Evolutionary conservation across 2,113 vertebrate species (phyloP).

Genomic region (Boulengeromyrus knoepffleri): DNA sequence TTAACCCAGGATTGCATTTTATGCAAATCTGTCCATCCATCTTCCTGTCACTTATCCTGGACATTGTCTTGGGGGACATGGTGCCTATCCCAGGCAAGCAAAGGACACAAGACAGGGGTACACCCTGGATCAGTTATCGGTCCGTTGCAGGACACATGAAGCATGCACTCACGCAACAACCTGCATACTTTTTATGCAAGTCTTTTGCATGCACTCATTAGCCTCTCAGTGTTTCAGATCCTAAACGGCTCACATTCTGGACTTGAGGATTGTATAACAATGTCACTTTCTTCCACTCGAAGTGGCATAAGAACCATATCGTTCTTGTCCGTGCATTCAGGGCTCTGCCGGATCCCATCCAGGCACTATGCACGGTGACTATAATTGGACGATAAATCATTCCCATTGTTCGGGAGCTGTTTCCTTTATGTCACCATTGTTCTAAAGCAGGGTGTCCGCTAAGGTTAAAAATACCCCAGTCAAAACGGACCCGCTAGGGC

Average conservation of each 20-base stretch:
- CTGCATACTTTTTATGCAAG: neutral
- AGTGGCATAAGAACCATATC: neutral
- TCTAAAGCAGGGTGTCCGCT: neutral
- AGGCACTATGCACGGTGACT: neutral
- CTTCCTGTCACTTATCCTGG: neutral
- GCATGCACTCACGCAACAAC: neutral
- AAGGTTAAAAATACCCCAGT: conserved; percentile 10
- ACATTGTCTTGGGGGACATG: neutral
- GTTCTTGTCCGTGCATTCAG: neutral
- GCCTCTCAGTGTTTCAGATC: neutral
- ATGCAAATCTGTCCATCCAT: neutral
- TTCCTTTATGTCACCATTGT: conserved; percentile 3
- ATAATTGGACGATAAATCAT: conserved; percentile 17
- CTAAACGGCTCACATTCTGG: neutral
- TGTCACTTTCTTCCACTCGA: neutral
- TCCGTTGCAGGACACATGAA: neutral
- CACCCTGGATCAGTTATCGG: neutral
- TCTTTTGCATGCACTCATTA: neutral
- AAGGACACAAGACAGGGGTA: neutral
- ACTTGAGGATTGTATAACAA: neutral
- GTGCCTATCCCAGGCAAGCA: neutral
- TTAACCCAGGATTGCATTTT: neutral
- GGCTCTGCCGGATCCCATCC: neutral
- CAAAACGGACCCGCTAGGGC: neutral
- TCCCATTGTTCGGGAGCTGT: neutral